Evolutionary conservation across 2,797 vertebrate genomes (phyloP), one percentile per base, ranked within the genome.

Genomic region (Anomalospiza imberbis): DNA sequence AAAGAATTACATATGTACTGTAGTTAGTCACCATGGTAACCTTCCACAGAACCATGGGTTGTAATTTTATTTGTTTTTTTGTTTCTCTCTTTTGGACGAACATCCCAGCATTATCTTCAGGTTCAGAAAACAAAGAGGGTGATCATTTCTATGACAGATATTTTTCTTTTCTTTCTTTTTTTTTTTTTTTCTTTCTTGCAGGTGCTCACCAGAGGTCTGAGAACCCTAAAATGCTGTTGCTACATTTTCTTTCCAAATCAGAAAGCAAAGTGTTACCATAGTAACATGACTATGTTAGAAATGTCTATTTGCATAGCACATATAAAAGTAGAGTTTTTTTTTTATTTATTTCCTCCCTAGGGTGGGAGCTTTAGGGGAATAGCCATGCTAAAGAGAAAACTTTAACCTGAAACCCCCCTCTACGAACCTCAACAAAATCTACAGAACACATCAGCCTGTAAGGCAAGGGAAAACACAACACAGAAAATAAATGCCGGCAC

Each of bases 1-100:
- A 97, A 97, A 97, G 96, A 98, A 99, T 98, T 98, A 97, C 98
- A 99, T 99, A 99, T 98, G 98, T 98, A 98, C 98, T 98, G 98
- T 94, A 97, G 95, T 95, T 95, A 95, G 97, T 98, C 95, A 93
- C 98, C 98, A 98, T 98, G 98, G 98, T 98, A 97, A 98, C 98
- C 98, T 98, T 97, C 98, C 97, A 97, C 97, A 98, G 98, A 99
- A 98, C 96, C 98, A 98, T 97, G 98, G 96, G 67, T 73, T 95
- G 93, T 63, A 87, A 86, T 95, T 92, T 85, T 96, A 94, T 95
- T 85, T 96, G 94, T 87, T 96, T 40, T 40, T 93, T 87, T 88
- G 77, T 95, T 96, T 96, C 96, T 94, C 91, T 95, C 95, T 95
- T 97, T 97, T 96, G 96, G 97, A 97, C 96, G 94, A 96, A 97